These are phyloP conservation scores for Bombus picipes DNA, from an alignment of 1,140 invertebrate genomes.

Conservation along the genomic window DNA sequence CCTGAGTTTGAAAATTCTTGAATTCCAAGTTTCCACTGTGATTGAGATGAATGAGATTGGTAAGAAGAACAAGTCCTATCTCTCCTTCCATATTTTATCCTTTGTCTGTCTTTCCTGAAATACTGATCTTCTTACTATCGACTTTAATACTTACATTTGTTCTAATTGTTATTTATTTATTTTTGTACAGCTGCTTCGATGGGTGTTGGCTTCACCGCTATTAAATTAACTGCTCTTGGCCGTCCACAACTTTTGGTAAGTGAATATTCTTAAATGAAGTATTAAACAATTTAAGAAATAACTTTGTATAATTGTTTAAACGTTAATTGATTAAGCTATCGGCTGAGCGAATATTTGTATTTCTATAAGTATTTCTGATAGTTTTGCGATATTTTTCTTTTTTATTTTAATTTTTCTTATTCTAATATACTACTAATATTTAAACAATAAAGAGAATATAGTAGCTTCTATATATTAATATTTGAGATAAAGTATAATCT, in stretches of 20 bases:
- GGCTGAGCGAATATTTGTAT: neutral
- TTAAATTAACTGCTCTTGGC: constrained; percentile 98
- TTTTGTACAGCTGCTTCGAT: constrained; percentile 91
- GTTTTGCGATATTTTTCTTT: neutral
- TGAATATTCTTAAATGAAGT: constrained; percentile 7
- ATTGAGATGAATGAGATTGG: constrained; percentile 57
- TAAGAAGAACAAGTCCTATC: constrained; percentile 45
- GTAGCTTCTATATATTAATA: too few relatives aligned
- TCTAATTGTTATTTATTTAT: constrained; percentile 33
- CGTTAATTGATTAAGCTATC: neutral
- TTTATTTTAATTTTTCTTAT: neutral
- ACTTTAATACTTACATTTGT: neutral
- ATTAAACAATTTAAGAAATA: neutral
- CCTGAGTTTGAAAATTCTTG: constrained; percentile 52
- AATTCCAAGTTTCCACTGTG: constrained; percentile 13
- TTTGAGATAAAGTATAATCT: neutral
- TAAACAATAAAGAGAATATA: too few relatives aligned
- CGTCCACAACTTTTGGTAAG: constrained; percentile 96
- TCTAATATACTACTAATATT: too few relatives aligned
- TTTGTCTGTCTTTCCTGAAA: neutral
- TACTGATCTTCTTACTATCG: neutral
- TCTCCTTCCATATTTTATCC: neutral
- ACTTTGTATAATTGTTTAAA: neutral
- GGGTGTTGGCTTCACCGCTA: constrained; percentile 97
- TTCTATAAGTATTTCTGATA: neutral